Conservation (phyloP, 2,888 invertebrate species). For the Acanthoscelides obtectus region DNA sequence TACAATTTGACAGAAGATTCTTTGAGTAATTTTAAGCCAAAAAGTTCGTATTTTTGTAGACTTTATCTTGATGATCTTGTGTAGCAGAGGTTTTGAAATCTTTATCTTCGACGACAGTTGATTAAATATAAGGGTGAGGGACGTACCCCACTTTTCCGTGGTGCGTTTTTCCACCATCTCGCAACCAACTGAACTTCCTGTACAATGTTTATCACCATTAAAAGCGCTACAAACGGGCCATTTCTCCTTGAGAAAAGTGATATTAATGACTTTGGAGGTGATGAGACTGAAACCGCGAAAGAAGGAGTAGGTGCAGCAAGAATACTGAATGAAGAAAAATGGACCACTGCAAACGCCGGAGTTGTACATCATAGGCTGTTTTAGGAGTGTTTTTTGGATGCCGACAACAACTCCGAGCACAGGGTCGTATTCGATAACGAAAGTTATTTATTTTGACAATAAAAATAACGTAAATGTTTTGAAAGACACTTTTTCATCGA, state of each 20-base stretch:
- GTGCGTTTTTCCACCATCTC: neutral
- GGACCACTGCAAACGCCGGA: conserved; percentile 26
- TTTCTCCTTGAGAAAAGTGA: conserved; percentile 47
- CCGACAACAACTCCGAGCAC: neutral
- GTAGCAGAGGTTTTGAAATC: neutral
- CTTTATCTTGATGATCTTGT: no score
- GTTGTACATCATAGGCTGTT: conserved; percentile 31
- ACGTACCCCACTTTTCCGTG: neutral
- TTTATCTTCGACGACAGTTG: neutral
- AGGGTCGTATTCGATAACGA: no score
- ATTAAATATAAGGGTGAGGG: neutral
- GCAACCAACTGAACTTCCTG: conserved; percentile 40
- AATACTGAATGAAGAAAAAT: conserved; percentile 43
- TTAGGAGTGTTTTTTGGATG: neutral
- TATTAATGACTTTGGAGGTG: conserved; percentile 45
- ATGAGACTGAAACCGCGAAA: conserved; percentile 27
- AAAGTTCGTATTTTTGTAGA: no score
- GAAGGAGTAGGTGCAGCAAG: conserved; percentile 27
- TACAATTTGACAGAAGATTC: no score
- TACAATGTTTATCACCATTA: conserved; percentile 48
- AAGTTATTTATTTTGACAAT: no score
- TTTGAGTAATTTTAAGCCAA: no score
- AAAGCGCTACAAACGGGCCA: conserved; percentile 43
- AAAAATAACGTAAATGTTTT: no score
- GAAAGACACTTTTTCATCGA: no score